Evolutionary conservation across 2,113 vertebrate genomes (phyloP).

Genomic region (Vombatus ursinus): DNA sequence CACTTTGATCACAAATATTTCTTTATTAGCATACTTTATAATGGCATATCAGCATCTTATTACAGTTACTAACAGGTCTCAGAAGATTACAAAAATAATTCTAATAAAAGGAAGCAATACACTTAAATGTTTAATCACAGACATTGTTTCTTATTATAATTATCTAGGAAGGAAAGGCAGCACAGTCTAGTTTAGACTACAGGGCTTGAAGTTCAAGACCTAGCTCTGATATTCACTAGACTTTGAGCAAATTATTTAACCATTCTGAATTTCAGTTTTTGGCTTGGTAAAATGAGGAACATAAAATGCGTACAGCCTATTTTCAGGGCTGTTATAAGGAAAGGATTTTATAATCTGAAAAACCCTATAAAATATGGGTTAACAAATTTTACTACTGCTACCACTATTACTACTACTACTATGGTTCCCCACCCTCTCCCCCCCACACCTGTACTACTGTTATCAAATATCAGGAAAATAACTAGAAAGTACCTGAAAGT

Average conservation of each 20-base stretch:
- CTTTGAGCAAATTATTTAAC: background rate
- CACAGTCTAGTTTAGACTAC: background rate
- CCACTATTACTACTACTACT: background rate
- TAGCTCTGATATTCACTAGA: background rate
- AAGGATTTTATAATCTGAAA: background rate
- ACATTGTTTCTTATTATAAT: constrained; percentile 32
- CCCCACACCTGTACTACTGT: background rate
- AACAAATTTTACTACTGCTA: background rate
- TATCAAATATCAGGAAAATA: background rate
- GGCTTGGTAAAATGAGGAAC: background rate
- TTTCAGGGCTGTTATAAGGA: background rate
- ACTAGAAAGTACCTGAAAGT: constrained; percentile 91
- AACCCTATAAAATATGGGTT: background rate
- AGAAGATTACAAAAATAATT: constrained; percentile 4
- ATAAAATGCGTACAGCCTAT: background rate
- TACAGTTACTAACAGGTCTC: background rate
- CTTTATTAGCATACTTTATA: background rate
- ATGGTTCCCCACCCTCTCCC: background rate
- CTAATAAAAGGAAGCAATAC: constrained; percentile 37
- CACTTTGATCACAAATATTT: background rate
- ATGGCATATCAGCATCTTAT: background rate
- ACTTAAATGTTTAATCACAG: constrained; percentile 29
- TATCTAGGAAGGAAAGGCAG: constrained; percentile 8
- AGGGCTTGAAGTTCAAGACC: background rate
- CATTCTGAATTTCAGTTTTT: background rate